These are phyloP conservation scores for Spinus olivaceus DNA, from an alignment of 2,797 vertebrate species.

Conservation along the genomic window DNA sequence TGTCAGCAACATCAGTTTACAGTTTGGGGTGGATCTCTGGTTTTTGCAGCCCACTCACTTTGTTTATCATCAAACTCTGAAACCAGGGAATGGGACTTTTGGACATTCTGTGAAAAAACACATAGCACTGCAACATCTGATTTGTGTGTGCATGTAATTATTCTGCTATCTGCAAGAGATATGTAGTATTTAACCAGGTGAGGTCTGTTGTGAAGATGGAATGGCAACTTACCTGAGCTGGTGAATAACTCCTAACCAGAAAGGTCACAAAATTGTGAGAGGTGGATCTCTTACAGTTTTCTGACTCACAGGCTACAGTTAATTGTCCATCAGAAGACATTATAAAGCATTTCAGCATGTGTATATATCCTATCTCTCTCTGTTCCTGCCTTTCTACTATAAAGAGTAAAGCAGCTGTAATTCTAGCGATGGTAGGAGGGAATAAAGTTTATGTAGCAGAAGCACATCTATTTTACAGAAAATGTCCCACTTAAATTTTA, in stretches of 20 bases:
- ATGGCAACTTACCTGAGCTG: not conserved
- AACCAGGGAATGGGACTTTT: not conserved
- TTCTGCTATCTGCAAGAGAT: not conserved
- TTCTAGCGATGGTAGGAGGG: not conserved
- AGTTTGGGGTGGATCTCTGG: not conserved
- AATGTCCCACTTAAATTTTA: not conserved
- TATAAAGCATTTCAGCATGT: not conserved
- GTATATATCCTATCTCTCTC: not conserved
- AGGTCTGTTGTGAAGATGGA: not conserved
- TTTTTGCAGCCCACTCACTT: fast-evolving
- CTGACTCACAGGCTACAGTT: not conserved
- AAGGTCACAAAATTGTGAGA: not conserved
- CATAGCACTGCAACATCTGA: not conserved
- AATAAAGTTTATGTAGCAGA: constrained; percentile 4
- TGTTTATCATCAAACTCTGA: not conserved
- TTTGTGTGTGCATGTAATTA: not conserved
- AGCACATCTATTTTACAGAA: not conserved
- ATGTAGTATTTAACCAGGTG: not conserved
- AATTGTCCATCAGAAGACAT: not conserved
- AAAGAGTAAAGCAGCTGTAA: not conserved
- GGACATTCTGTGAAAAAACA: not conserved
- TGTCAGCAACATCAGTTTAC: not conserved
- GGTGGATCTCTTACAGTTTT: not conserved
- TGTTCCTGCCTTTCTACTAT: not conserved
- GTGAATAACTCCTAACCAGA: not conserved